A percentile compares a stretch with the other conserved stretches of the same genome.
Evolutionary conservation across 2,113 vertebrate genomes (phyloP).

Genomic region (Chloroceryle aenea): DNA sequence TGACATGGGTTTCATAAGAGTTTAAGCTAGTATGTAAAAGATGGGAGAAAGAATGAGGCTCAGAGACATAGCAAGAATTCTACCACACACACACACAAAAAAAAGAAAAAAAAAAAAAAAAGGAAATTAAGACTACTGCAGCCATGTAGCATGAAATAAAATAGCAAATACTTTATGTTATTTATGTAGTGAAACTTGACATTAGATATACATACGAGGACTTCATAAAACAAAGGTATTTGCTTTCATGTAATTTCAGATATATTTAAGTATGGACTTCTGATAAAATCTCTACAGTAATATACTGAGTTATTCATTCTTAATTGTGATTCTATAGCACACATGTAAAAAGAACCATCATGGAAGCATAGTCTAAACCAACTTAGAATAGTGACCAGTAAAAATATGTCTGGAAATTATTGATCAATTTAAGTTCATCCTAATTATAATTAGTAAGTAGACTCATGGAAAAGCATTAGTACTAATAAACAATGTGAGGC

Average conservation of each 20-base stretch:
- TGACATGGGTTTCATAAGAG: not conserved
- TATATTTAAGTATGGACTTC: not conserved
- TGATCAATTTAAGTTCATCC: not conserved
- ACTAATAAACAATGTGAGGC: not conserved
- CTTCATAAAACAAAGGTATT: not conserved
- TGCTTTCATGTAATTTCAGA: not conserved
- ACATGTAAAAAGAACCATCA: not conserved
- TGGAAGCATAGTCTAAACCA: not conserved
- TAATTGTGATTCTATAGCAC: not conserved
- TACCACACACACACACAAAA: not conserved
- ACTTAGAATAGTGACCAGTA: not conserved
- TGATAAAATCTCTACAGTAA: not conserved
- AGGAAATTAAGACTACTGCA: not conserved
- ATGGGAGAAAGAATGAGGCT: not conserved
- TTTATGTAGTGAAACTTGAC: not conserved
- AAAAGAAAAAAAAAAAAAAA: not conserved
- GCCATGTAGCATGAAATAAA: not conserved
- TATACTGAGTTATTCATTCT: not conserved
- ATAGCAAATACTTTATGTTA: not conserved
- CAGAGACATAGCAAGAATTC: not conserved
- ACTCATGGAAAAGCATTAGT: not conserved
- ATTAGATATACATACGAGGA: not conserved
- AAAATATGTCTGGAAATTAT: not conserved
- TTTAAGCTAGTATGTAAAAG: not conserved
- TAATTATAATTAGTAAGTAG: not conserved